phyloP scores from a whole-genome alignment of 2,888 invertebrate genomes.

The Lasioglossum oenotherae region DNA sequence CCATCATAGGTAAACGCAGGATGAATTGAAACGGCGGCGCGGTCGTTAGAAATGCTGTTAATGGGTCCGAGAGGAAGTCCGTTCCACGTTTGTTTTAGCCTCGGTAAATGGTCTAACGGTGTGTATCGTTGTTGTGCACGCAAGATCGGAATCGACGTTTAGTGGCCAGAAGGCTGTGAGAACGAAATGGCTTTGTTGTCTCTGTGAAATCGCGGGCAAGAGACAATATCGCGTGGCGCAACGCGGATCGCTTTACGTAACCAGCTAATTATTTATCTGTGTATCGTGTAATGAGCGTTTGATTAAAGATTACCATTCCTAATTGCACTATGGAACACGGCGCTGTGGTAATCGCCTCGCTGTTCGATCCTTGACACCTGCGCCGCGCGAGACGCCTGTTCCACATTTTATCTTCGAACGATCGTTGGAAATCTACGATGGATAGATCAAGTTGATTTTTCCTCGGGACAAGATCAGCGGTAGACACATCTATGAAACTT shows the following conservation, averaged over 20 bases:
- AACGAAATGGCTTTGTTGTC: slow-evolving; percentile 63
- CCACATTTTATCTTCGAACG: neutral
- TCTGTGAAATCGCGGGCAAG: slow-evolving; percentile 57
- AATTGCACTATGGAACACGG: slow-evolving; percentile 22
- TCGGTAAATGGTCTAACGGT: neutral
- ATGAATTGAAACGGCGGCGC: neutral
- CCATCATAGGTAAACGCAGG: neutral
- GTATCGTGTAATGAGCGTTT: slow-evolving; percentile 37
- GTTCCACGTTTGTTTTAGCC: neutral
- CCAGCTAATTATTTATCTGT: slow-evolving; percentile 53
- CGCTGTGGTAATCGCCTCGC: neutral
- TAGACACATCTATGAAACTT: neutral
- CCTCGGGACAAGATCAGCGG: neutral
- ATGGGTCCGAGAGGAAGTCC: neutral
- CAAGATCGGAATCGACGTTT: slow-evolving; percentile 37
- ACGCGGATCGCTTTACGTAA: slow-evolving; percentile 47
- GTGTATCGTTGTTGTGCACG: slow-evolving; percentile 37
- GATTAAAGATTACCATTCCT: slow-evolving; percentile 34
- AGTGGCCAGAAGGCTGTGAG: slow-evolving; percentile 50
- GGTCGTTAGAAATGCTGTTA: neutral
- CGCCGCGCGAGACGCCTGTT: neutral
- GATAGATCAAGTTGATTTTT: neutral
- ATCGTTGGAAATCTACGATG: neutral
- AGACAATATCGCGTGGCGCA: slow-evolving; percentile 52
- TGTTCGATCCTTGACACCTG: slow-evolving; percentile 5